Evolutionary conservation across 2,797 vertebrate genomes (phyloP).

Genomic region (Pyrocephalus nanus): DNA sequence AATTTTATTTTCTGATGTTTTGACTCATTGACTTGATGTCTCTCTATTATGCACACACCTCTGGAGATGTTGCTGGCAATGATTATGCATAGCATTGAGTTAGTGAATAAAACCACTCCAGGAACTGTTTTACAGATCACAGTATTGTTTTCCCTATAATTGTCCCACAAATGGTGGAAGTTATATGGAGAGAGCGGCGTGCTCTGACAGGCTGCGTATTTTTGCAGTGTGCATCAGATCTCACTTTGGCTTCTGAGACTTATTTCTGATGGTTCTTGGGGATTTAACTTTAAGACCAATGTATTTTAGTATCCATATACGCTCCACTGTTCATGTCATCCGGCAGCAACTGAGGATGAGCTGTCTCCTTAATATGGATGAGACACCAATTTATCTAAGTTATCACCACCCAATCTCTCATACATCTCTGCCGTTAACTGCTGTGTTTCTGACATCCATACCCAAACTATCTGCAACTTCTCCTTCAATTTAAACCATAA

Average conservation of each 20-base stretch:
- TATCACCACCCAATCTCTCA: slow-evolving; percentile 62
- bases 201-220: slow-evolving; percentile 62
- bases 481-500: slow-evolving; percentile 42
- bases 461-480: slow-evolving; percentile 49
- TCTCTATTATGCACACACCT: slow-evolving; percentile 66
- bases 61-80: slow-evolving; percentile 67
- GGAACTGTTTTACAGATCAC: slow-evolving; percentile 69
- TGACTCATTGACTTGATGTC: slow-evolving; percentile 75
- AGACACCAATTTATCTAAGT: slow-evolving; percentile 67
- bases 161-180: slow-evolving; percentile 62
- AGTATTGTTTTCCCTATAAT: slow-evolving; percentile 65
- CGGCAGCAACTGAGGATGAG: slow-evolving; percentile 51
- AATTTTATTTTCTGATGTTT: slow-evolving; percentile 76
- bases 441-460: slow-evolving; percentile 56
- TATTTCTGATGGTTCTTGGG: slow-evolving; percentile 63
- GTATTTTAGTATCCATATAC: slow-evolving; percentile 59
- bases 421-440: slow-evolving; percentile 57
- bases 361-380: slow-evolving; percentile 68
- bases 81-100: slow-evolving; percentile 63
- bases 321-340: slow-evolving; percentile 44
- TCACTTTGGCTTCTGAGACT: slow-evolving; percentile 53
- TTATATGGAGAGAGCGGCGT: slow-evolving; percentile 44
- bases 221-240: slow-evolving; percentile 37
- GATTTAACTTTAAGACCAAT: slow-evolving; percentile 69
- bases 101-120: slow-evolving; percentile 68